Evolutionary conservation across 2,888 invertebrate genomes (phyloP), one percentile per base, ranked within the genome.

Genomic region (Microctonus brassicae): DNA sequence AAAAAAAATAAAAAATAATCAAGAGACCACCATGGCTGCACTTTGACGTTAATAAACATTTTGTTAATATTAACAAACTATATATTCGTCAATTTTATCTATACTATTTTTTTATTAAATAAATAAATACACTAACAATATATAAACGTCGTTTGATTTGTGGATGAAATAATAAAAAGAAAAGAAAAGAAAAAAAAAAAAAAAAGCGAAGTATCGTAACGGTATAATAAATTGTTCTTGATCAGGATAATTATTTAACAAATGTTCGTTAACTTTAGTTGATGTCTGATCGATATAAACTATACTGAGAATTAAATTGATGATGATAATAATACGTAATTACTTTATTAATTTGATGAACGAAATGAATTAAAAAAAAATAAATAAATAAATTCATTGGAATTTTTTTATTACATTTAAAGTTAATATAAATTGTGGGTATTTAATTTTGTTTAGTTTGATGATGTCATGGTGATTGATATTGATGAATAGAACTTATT

Each of bases 301-400:
- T n/a, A n/a, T n/a, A n/a, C n/a, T n/a, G n/a, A n/a, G n/a, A n/a
- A n/a, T n/a, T n/a, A n/a, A n/a, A n/a, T n/a, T n/a, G n/a, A n/a
- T n/a, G n/a, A n/a, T 39, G 4, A n/a, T 39, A 39, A 39, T 39
- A 39, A 39, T 13, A 39, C 13, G 26, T 66, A 66, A 57, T 66
- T 66, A 36, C 66, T 58, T 55, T 39, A 66, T 66, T 22, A 36
- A 24, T 47, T 39, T 57, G 24, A 57, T 39, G n/a, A 20, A 39
- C 26, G 7, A 5, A 17, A 42, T n/a, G n/a, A n/a, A n/a, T n/a
- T 17, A 10, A 47, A 17, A 58, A 29, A 7, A 29, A 13, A 11
- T 9, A 24, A 26, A 24, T 26, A 47, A 34, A 62, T 63, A 11
- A 42, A 47, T 47, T 63, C 29, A 63, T 47, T 47, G 24, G 47